Evolutionary conservation across 2,113 vertebrate genomes (phyloP).

Genomic region (Ophthalmolycus amberensis): DNA sequence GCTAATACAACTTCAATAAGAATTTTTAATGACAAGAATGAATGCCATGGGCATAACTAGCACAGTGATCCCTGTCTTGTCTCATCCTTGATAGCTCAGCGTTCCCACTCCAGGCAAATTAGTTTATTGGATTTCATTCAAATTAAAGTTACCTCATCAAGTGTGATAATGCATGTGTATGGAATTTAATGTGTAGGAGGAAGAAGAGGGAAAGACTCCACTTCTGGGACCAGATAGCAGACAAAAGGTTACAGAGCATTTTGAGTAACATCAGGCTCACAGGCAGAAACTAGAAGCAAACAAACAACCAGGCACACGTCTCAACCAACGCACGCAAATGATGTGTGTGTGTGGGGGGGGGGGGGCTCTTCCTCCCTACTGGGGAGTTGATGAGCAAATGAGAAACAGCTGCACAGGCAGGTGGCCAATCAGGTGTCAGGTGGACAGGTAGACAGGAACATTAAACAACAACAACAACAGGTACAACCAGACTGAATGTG

Average conservation of each 20-base stretch:
- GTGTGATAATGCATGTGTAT: conserved; percentile 17
- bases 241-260: conserved; percentile 13
- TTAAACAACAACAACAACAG: not conserved
- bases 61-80: conserved; percentile 58
- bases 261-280: not conserved
- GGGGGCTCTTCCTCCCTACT: not conserved
- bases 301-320: not conserved
- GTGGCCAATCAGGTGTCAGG: conserved; percentile 28
- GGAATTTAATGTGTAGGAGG: conserved; percentile 30
- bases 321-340: conserved; percentile 6
- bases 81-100: conserved; percentile 60
- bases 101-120: conserved; percentile 55
- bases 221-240: not conserved
- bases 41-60: conserved; percentile 49
- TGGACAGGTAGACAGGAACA: conserved; percentile 41
- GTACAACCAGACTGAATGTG: not conserved
- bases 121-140: conserved; percentile 70
- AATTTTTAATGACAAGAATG: conserved; percentile 61
- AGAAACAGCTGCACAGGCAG: conserved; percentile 39
- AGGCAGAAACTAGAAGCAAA: not conserved
- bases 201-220: conserved; percentile 12
- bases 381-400: conserved; percentile 15
- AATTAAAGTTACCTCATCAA: conserved; percentile 58
- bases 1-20: conserved; percentile 55
- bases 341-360: not conserved